Base-by-base conservation (phyloP, 2,888 invertebrate genomes). In the Zygaena filipendulae region DNA sequence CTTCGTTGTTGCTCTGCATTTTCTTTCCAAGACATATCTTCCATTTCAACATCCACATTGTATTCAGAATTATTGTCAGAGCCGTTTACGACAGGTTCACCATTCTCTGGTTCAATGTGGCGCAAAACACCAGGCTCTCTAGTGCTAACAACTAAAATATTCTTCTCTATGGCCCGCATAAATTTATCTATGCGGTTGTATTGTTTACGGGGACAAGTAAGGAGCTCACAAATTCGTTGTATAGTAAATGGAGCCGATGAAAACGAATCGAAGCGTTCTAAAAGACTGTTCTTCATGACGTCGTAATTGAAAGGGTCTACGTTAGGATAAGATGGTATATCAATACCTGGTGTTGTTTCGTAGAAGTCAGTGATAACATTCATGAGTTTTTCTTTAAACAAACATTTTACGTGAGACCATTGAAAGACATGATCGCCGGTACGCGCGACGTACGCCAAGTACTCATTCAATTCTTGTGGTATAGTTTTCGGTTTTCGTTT, bases 171-270 rank as follows among this genome's bases (percentile, higher is more conserved):
- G 0, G 97, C 98, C 33, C 97, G 83, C 90, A 99, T 92, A 60
- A 92, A 98, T 66, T 98, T 98, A 60, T 97, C 98, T 36, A 95
- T 91, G 36, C 95, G 85, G 55, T 92, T 93, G 67, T 99, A 99
- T 59, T 98, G 96, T 59, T 93, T 94, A 11, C 90, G 85, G 2
- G 98, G 97, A 42, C 88, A 87, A 3, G 92, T 92, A 2, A 99
- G 77, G 13, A 99, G 82, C 67, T 99, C 98, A 68, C 97, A 96
- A 36, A 99, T 86, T 43, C 98, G 84, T 67, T 97, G 97, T 40
- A 97, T 90, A 10, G 97, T 97, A 57, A 97, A 97, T 1, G 97
- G 97, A 4, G 97, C 95, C 27, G 95, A 91, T 21, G 85, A 84
- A 59, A 94, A 94, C 0, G 88, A 84, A 51, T 94, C 93, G 5